These are phyloP conservation scores for Aricia agestis DNA, from an alignment of 1,140 invertebrate genomes.

Conservation along the genomic window DNA sequence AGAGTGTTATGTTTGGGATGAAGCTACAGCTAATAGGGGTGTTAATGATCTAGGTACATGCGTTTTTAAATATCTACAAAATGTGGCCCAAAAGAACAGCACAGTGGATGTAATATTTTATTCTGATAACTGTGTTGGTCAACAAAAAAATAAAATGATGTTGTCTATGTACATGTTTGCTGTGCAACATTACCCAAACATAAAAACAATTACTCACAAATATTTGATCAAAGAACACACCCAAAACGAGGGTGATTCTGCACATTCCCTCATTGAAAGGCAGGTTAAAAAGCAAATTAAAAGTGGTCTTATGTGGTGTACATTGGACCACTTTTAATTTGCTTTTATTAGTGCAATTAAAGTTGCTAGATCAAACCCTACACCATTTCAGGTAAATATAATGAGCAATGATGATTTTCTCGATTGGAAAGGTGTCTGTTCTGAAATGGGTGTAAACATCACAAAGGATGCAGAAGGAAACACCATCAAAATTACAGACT, in stretches of 20 bases:
- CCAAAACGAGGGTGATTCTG: conserved; percentile 28
- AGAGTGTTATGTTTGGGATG: neutral
- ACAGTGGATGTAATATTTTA: conserved; percentile 21
- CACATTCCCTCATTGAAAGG: neutral
- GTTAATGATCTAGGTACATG: neutral
- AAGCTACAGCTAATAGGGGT: neutral
- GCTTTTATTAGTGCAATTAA: too few relatives aligned
- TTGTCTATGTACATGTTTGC: conserved; percentile 22
- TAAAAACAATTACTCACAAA: conserved; percentile 30
- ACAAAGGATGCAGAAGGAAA: conserved; percentile 20
- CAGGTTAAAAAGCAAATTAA: conserved; percentile 19
- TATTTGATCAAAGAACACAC: conserved; percentile 29
- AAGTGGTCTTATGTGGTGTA: neutral
- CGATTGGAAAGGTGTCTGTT: conserved; percentile 23
- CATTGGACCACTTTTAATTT: too few relatives aligned
- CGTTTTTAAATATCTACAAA: neutral
- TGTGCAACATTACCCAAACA: conserved; percentile 25
- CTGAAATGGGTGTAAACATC: conserved; percentile 18
- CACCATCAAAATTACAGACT: conserved; percentile 15
- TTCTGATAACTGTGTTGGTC: conserved; percentile 30
- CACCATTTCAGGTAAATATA: too few relatives aligned
- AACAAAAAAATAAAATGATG: conserved; percentile 33
- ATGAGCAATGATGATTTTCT: conserved; percentile 18
- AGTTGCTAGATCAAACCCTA: too few relatives aligned
- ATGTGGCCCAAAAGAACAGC: neutral